Conservation (phyloP, 2,888 invertebrate genomes). For the Saturnia japonica region DNA sequence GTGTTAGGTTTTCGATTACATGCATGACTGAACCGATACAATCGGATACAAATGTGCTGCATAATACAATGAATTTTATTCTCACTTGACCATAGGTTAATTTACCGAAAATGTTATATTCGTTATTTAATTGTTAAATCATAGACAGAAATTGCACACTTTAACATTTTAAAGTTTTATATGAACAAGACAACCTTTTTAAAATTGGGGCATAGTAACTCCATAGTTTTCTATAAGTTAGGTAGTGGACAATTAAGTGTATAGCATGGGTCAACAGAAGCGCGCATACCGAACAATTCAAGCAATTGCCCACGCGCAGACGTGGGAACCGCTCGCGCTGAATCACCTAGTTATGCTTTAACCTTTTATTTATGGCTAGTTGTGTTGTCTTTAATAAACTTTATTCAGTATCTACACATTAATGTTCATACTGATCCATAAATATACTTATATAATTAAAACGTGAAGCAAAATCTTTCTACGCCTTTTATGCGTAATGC, state of each 20-base stretch:
- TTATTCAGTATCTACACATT: background rate
- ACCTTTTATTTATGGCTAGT: slow-evolving; percentile 18
- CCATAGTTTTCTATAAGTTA: slow-evolving; percentile 42
- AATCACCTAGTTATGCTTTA: slow-evolving; percentile 43
- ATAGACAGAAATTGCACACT: background rate
- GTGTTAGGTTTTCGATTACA: background rate
- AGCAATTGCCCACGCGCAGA: slow-evolving; percentile 61
- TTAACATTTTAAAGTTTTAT: background rate
- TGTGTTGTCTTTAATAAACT: slow-evolving; percentile 6
- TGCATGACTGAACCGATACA: background rate
- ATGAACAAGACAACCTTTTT: background rate
- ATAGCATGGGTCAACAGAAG: slow-evolving; percentile 63
- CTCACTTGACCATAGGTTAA: background rate
- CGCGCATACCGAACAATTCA: slow-evolving; percentile 73
- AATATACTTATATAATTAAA: background rate
- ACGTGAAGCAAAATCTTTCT: too few relatives aligned
- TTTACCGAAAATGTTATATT: background rate
- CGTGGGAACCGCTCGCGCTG: slow-evolving; percentile 65
- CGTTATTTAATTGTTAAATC: background rate
- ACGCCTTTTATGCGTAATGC: too few relatives aligned
- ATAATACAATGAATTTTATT: background rate
- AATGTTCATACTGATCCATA: background rate
- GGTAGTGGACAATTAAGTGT: slow-evolving; percentile 69
- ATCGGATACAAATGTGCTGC: background rate
- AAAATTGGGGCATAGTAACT: slow-evolving; percentile 29